Evolutionary conservation across 1,140 invertebrate species (phyloP).

Genomic region (Diuraphis noxia): DNA sequence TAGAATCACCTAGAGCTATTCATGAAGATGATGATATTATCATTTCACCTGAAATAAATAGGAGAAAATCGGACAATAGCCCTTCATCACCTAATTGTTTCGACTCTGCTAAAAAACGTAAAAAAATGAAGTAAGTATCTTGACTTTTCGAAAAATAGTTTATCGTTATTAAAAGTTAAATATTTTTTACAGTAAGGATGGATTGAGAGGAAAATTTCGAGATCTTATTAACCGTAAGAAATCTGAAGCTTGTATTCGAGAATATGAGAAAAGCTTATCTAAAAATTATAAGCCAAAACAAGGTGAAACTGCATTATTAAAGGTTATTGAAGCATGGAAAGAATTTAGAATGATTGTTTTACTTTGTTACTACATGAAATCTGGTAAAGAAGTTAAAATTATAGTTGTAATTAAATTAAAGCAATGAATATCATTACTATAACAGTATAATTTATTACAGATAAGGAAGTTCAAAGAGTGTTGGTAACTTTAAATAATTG

Average conservation of each 20-base stretch:
- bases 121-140: slow-evolving; percentile 37
- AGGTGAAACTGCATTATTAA: background rate
- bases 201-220: slow-evolving; percentile 25
- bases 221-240: slow-evolving; percentile 45
- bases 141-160: background rate
- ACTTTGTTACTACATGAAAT: slow-evolving; percentile 16
- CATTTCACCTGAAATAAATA: background rate
- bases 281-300: slow-evolving; percentile 14
- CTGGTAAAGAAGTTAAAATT: background rate
- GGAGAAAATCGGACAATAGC: background rate
- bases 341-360: slow-evolving; percentile 10
- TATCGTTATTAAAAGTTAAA: background rate
- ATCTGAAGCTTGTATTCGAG: slow-evolving; percentile 41
- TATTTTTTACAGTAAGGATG: slow-evolving; percentile 17
- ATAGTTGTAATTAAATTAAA: background rate
- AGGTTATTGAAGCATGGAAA: slow-evolving; percentile 28
- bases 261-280: slow-evolving; percentile 9
- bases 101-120: slow-evolving; percentile 43
- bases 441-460: background rate
- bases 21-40: background rate
- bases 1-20: background rate
- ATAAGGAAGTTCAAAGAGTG: background rate
- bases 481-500: slow-evolving; percentile 7
- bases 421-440: background rate
- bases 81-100: slow-evolving; percentile 3